Conservation (phyloP, 2,888 invertebrate genomes). For the Drosophila flavopinicola region DNA sequence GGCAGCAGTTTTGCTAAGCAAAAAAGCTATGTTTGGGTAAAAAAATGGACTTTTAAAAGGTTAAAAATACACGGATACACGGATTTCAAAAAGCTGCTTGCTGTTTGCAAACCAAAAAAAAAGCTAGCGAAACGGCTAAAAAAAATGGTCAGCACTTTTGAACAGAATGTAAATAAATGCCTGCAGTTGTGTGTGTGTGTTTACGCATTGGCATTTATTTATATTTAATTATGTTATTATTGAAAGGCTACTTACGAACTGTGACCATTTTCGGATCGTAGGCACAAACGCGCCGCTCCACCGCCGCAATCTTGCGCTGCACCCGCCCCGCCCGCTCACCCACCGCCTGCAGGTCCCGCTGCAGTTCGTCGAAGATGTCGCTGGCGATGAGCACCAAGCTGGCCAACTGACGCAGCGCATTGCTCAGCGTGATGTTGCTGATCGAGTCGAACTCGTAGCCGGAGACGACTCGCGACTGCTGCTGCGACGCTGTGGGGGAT, state of each 20-base stretch:
- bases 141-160: too few species aligned
- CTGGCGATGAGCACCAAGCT: conserved; percentile 92
- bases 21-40: too few species aligned
- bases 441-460: conserved; percentile 94
- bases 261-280: conserved; percentile 95
- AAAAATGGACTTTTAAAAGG: too few species aligned
- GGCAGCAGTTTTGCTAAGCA: too few species aligned
- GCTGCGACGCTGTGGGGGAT: conserved; percentile 66
- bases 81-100: too few species aligned
- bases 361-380: conserved; percentile 93
- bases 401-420: conserved; percentile 93
- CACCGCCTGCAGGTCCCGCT: conserved; percentile 90
- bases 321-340: conserved; percentile 90
- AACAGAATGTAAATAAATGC: not conserved
- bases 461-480: conserved; percentile 82
- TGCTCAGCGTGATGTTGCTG: conserved; percentile 93
- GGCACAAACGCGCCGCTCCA: conserved; percentile 89
- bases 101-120: too few species aligned
- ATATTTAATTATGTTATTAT: not conserved
- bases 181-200: not conserved
- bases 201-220: too few species aligned
- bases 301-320: conserved; percentile 88
- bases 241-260: conserved; percentile 92
- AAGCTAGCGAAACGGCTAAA: too few species aligned
- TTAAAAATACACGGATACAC: too few species aligned